phyloP scores from a whole-genome alignment of 2,797 vertebrate species.

The Gastrophryne carolinensis region DNA sequence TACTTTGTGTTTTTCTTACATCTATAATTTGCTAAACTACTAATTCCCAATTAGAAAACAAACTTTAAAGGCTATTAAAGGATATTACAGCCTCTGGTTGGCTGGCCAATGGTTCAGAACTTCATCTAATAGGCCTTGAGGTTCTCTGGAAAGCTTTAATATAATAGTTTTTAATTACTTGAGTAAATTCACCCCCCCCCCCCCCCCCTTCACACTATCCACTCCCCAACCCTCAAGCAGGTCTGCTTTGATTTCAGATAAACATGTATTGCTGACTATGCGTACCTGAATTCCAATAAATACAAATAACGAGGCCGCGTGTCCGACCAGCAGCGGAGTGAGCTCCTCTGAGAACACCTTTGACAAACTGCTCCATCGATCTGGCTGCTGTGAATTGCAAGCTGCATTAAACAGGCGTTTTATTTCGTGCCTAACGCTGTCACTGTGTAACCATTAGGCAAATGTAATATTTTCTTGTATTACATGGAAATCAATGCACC shows the following conservation, averaged over 20 bases:
- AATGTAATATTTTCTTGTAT: conserved; percentile 95
- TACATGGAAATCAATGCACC: conserved; percentile 98
- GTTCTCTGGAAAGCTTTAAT: conserved; percentile 69
- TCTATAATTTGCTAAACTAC: no score
- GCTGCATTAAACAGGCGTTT: conserved; percentile 86
- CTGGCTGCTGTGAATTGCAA: conserved; percentile 77
- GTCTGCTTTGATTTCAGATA: conserved; percentile 93
- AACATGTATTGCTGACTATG: conserved; percentile 92
- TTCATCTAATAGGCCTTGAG: background rate
- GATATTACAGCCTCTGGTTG: no score
- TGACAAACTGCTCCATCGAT: conserved; percentile 98
- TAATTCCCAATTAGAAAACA: no score
- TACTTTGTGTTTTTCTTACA: no score
- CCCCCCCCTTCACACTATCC: conserved; percentile 67
- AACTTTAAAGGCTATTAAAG: no score
- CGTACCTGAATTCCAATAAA: conserved; percentile 76
- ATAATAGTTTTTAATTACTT: conserved; percentile 98
- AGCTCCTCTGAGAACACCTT: conserved; percentile 78
- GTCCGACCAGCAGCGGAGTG: conserved; percentile 65
- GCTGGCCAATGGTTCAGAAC: no score
- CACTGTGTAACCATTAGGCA: conserved; percentile 87
- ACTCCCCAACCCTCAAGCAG: conserved; percentile 69
- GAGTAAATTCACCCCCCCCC: conserved; percentile 83
- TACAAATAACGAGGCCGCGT: conserved; percentile 66
- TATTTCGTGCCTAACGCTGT: conserved; percentile 84